phyloP scores from a whole-genome alignment of 2,113 vertebrate genomes.

The Rhea americana region DNA sequence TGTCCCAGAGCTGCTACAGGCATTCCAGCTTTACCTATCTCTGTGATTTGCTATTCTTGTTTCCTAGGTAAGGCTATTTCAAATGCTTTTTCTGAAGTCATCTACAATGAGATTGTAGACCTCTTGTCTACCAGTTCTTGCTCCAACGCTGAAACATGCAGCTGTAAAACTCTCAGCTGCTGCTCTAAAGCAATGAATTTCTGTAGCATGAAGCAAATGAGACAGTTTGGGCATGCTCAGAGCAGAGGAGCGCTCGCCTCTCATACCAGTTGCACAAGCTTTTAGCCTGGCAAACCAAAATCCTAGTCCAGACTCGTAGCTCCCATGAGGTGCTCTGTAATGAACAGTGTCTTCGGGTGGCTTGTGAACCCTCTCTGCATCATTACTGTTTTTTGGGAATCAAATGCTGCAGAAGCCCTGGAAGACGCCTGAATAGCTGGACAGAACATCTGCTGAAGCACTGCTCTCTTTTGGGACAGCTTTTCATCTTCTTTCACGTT shows the following conservation, averaged over 20 bases:
- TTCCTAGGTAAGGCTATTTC: neutral
- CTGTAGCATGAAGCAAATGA: neutral
- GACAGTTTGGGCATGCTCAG: neutral
- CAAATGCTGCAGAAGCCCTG: too few species aligned
- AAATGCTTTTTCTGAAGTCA: neutral
- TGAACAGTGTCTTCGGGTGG: neutral
- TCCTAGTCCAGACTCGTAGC: neutral
- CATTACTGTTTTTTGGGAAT: neutral
- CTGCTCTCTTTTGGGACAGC: neutral
- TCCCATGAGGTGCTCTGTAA: too few species aligned
- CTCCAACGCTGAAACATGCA: neutral
- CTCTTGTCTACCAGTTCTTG: neutral
- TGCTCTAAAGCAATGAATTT: neutral
- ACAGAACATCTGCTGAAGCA: too few species aligned
- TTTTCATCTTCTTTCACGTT: neutral
- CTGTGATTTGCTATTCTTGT: too few species aligned
- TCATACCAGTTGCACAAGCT: neutral
- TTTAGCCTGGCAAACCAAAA: neutral
- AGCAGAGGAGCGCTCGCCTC: neutral
- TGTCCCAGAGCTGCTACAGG: too few species aligned
- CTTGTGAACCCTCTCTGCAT: neutral
- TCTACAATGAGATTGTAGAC: neutral
- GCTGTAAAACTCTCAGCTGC: too few species aligned
- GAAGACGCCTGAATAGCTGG: too few species aligned
- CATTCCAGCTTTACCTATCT: too few species aligned